Percentiles rank a stretch among this genome's conserved stretches.
phyloP scores from a whole-genome alignment of 2,797 vertebrate genomes.

The Setipinna tenuifilis region DNA sequence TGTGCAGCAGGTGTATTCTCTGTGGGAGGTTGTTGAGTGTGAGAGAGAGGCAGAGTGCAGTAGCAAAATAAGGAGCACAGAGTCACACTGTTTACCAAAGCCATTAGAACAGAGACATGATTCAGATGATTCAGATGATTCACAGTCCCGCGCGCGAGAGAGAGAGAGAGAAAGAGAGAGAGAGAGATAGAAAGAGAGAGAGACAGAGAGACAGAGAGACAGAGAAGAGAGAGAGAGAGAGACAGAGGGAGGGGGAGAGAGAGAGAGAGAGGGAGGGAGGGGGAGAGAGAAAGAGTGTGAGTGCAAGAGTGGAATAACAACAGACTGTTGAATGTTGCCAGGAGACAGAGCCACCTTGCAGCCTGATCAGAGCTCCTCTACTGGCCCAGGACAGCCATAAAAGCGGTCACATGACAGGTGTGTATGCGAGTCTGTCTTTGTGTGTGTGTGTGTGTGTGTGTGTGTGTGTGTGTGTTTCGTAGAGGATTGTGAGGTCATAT shows the following conservation, averaged over 20 bases:
- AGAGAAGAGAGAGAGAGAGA: background rate
- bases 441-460: background rate
- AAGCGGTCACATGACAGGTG: constrained; percentile 33
- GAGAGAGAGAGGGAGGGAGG: background rate
- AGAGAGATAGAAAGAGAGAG: background rate
- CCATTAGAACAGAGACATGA: constrained; percentile 32
- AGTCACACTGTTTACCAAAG: constrained; percentile 29
- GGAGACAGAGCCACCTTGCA: constrained; percentile 27
- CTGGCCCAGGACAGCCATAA: constrained; percentile 28
- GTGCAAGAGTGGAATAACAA: constrained; percentile 14
- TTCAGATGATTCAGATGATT: constrained; percentile 22
- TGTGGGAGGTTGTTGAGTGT: constrained; percentile 25
- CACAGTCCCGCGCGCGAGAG: background rate
- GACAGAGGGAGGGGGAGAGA: background rate
- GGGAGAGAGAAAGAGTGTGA: background rate
- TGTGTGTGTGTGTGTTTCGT: background rate
- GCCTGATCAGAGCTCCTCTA: constrained; percentile 29
- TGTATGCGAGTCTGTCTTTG: background rate
- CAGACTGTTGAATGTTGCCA: constrained; percentile 34
- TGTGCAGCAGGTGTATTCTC: constrained; percentile 40
- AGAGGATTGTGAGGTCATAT: constrained; percentile 38
- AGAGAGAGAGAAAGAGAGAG: background rate
- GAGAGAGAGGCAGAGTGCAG: background rate
- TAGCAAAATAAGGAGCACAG: constrained; percentile 11
- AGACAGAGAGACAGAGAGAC: background rate